Evolutionary conservation across 2,888 invertebrate species (phyloP), one percentile per base, ranked within the genome.

Genomic region (Kryphioiulus occultus): DNA sequence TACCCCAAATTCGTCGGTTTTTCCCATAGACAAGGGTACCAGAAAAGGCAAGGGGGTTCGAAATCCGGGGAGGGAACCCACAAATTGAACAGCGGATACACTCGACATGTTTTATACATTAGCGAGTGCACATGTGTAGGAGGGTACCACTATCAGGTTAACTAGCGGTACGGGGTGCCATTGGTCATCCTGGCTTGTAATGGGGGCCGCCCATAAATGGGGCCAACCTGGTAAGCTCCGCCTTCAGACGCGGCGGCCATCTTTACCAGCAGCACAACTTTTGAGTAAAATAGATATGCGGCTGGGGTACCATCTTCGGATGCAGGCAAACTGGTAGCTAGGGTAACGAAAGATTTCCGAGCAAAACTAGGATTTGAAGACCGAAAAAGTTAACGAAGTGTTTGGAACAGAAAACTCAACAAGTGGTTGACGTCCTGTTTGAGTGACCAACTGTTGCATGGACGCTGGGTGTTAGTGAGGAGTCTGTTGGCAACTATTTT

Each of bases 311-410:
- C 78, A 78, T 78, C 78, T 15, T 30, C 78, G 78, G 78, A 78
- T 78, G 78, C 78, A 78, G 78, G 78, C 78, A 78, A 78, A 78
- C 78, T 78, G 26, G 78, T 78, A 78, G 26, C 78, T 78, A 78
- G 12, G 78, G 78, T 78, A 78, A 78, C 78, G 15, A 78, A 78
- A 78, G 78, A 78, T 78, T 30, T 30, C 22, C 30, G 35, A 78
- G 30, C 26, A 15, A 2, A 68, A 68, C 68, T 15, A 9, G 78
- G 26, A 78, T 15, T 78, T 30, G 15, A 30, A 22, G 15, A 30
- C 44, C 44, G 44, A 78, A 78, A 30, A 78, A 78, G 0, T 0
- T 12, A 30, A 26, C 0, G 15, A 10, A 30, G 78, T 78, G 78
- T 12, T 30, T 78, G 30, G 0, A 26, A 15, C 78, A 10, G 12